Evolutionary conservation across 2,888 invertebrate species (phyloP).

Genomic region (Drosophila fungiperda): DNA sequence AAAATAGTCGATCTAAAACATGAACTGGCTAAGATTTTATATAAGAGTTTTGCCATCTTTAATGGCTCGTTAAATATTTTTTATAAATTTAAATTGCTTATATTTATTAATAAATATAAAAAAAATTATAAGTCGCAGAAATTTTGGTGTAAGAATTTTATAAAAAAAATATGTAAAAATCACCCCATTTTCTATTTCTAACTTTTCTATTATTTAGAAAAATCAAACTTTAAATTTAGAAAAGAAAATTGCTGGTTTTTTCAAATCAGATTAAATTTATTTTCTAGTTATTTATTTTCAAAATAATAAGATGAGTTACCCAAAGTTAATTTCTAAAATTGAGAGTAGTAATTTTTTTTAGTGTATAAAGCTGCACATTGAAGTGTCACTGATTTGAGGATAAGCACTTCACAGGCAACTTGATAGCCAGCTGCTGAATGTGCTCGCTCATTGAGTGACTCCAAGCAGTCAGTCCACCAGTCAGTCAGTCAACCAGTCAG

Average conservation of each 20-base stretch:
- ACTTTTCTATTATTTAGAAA: too few relatives aligned
- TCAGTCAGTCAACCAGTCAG: slow-evolving; percentile 35
- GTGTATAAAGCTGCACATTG: slow-evolving; percentile 72
- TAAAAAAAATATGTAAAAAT: background rate
- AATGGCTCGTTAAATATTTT: background rate
- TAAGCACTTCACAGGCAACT: slow-evolving; percentile 82
- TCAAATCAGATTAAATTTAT: background rate
- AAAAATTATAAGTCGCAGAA: too few relatives aligned
- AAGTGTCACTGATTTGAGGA: slow-evolving; percentile 82
- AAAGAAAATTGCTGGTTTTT: background rate
- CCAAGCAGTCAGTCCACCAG: slow-evolving; percentile 35
- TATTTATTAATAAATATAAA: too few relatives aligned
- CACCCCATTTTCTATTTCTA: too few relatives aligned
- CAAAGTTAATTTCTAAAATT: background rate
- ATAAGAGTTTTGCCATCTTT: too few relatives aligned
- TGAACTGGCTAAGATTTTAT: too few relatives aligned
- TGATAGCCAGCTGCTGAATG: slow-evolving; percentile 71
- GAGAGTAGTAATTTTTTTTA: background rate
- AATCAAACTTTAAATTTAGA: too few relatives aligned
- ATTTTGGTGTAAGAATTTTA: too few relatives aligned
- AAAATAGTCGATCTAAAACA: background rate
- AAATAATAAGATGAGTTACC: background rate
- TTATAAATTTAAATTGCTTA: background rate
- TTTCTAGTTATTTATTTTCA: background rate
- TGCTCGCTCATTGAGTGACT: slow-evolving; percentile 35